Evolutionary conservation across 2,113 vertebrate species (phyloP).

Genomic region (Dermatemys mawii): DNA sequence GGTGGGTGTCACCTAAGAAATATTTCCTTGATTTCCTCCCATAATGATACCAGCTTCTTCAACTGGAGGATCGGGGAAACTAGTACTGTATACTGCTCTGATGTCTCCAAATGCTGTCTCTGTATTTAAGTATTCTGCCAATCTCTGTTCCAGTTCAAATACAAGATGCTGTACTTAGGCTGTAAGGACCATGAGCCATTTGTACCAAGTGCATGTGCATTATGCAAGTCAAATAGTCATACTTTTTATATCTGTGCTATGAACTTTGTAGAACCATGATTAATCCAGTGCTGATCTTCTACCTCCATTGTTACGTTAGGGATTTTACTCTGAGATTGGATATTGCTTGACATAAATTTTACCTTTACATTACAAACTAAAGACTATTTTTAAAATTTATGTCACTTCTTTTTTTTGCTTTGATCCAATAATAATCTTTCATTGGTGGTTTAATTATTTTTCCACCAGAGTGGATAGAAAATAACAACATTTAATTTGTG

Average conservation of each 20-base stretch:
- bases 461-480: background rate
- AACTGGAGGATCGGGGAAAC: background rate
- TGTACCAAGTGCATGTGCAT: background rate
- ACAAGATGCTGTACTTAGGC: rapidly evolving
- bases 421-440: background rate
- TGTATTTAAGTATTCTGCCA: background rate
- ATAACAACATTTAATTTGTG: background rate
- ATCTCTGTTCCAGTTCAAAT: background rate
- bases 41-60: background rate
- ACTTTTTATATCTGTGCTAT: background rate
- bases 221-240: background rate
- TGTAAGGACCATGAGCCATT: background rate
- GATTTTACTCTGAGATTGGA: background rate
- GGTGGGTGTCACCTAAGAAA: background rate
- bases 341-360: background rate
- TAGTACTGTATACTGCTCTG: background rate
- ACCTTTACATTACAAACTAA: background rate
- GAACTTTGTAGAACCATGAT: background rate
- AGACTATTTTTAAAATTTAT: background rate
- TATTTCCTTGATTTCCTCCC: background rate
- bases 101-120: background rate
- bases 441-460: background rate
- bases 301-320: rapidly evolving
- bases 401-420: background rate
- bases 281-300: background rate